phyloP scores from a whole-genome alignment of 2,888 invertebrate species.

The Helleia helle region DNA sequence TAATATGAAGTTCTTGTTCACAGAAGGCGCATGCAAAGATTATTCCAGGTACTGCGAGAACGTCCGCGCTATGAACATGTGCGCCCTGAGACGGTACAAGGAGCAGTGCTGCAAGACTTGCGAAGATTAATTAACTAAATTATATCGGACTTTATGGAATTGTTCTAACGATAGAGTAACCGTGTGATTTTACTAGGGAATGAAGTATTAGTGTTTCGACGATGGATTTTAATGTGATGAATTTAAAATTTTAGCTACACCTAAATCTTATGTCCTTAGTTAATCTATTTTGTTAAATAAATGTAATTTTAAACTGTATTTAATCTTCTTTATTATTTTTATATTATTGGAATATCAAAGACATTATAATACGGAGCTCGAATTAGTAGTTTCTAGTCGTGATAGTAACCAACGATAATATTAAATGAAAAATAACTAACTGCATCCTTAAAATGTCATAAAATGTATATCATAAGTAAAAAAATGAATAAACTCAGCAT shows the following conservation, averaged over 20 bases:
- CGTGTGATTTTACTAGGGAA: not conserved
- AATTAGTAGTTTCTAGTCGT: too few relatives aligned
- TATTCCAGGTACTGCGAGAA: conserved; percentile 89
- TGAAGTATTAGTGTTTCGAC: not conserved
- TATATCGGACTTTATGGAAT: conserved; percentile 9
- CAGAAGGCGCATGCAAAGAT: conserved; percentile 84
- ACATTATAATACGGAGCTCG: too few relatives aligned
- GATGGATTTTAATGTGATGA: too few relatives aligned
- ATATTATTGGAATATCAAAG: not conserved
- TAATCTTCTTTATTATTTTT: not conserved
- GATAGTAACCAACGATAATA: too few relatives aligned
- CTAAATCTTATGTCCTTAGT: too few relatives aligned
- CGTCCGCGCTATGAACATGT: conserved; percentile 90
- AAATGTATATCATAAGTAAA: too few relatives aligned
- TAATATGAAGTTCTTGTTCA: conserved; percentile 24
- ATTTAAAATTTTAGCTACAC: too few relatives aligned
- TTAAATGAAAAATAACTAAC: too few relatives aligned
- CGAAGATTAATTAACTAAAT: conserved; percentile 33
- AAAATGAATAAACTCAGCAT: too few relatives aligned
- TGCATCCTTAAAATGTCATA: too few relatives aligned
- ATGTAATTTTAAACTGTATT: not conserved
- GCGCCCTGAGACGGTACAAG: conserved; percentile 86
- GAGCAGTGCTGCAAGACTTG: conserved; percentile 93
- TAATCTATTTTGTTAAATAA: not conserved
- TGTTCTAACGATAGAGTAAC: conserved; percentile 2